phyloP scores from a whole-genome alignment of 2,888 invertebrate genomes.

The Heliothis peltigera region DNA sequence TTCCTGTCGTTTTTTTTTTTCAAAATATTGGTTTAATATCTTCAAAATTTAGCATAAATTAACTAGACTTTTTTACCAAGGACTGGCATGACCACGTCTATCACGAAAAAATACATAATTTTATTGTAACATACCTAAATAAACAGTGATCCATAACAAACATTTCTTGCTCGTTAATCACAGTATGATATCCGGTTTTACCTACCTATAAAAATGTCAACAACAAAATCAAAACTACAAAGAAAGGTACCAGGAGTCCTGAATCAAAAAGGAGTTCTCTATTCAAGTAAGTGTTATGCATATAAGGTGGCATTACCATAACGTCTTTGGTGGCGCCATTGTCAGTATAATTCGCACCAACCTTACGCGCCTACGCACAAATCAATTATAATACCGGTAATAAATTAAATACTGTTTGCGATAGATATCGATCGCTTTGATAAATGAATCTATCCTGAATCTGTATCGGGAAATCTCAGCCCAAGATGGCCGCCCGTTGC shows the following conservation, averaged over 20 bases:
- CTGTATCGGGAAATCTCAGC: slow-evolving; percentile 74
- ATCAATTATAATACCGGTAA: slow-evolving; percentile 84
- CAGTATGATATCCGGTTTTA: slow-evolving; percentile 3
- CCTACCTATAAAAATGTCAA: slow-evolving; percentile 9
- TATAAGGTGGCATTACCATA: slow-evolving; percentile 73
- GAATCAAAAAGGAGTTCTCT: slow-evolving; percentile 66
- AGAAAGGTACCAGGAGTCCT: slow-evolving; percentile 38
- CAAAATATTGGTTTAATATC: not conserved
- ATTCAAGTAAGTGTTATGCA: slow-evolving; percentile 70
- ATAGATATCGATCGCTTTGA: slow-evolving; percentile 87
- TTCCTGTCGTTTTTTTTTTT: no score
- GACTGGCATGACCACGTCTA: no score
- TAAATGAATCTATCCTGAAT: slow-evolving; percentile 85
- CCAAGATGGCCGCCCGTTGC: slow-evolving; percentile 86
- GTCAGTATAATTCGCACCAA: slow-evolving; percentile 81
- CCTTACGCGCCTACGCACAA: slow-evolving; percentile 84
- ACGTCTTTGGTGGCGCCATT: slow-evolving; percentile 84
- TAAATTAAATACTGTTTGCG: slow-evolving; percentile 88
- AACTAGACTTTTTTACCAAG: no score
- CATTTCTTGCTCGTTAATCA: not conserved
- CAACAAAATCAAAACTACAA: slow-evolving; percentile 17
- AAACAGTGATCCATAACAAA: not conserved
- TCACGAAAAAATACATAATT: no score
- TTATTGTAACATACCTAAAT: not conserved
- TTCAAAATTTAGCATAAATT: no score